Base-by-base conservation (phyloP, 2,113 vertebrate genomes). In the Leiothrix lutea region DNA sequence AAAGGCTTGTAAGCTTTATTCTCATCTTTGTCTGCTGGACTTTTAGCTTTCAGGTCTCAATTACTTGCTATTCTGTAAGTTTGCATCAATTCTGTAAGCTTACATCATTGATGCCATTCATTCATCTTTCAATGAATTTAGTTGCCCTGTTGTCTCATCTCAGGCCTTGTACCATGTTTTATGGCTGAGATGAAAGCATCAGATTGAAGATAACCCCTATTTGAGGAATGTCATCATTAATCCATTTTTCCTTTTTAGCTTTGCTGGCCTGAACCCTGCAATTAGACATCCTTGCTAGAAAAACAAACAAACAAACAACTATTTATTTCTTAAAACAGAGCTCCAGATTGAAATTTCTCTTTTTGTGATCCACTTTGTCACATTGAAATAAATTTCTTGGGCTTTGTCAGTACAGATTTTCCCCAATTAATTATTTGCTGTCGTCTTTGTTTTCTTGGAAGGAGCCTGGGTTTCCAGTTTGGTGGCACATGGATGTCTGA, bases 401-500 rank as follows among this genome's bases (percentile, higher is more conserved):
- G 17, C 47, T 89, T 92, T 16, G 5, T 25, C 45, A 73, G 28
- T 47, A 53, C 51, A 78, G 17, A 42, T 78, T 93, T 90, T 74
- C 51, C 44, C 33, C 1, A 1, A 56, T 65, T 3, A 85, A 69
- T 51, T 69, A 40, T 13, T 50, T 80, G 22, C 21, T 85, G 12
- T 81, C 3, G 0, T 61, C 36, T 82, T 81, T 72, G 21, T 79
- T 38, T 78, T 80, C 47, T 54, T 80, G 54, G 67, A 65, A 48
- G 12, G 38, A 66, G 8, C 5, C 6, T 28, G 31, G 5, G 5
- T 80, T 94, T 94, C n/a, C 38, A 75, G 0, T 69, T 44, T 2
- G 5, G 36, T 67, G 60, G 12, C 5, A 6, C 16, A 21, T 0
- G 0, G n/a, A 26, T 66, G 35, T 53, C n/a, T 90, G 65, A 69